phyloP scores from a whole-genome alignment of 2,797 vertebrate species.

The Perodicticus potto region DNA sequence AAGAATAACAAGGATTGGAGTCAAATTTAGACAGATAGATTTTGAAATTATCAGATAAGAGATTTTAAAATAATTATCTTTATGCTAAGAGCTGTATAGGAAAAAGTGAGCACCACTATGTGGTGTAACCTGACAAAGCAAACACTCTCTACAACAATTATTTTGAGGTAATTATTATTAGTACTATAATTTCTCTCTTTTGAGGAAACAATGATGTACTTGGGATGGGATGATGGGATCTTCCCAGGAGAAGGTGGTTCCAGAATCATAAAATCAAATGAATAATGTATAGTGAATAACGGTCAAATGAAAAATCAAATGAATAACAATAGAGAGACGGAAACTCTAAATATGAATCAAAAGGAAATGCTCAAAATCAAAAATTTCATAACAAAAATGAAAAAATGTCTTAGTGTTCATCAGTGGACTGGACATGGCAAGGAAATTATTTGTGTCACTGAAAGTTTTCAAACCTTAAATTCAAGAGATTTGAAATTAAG shows the following conservation, averaged over 20 bases:
- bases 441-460: neutral
- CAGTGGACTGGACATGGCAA: neutral
- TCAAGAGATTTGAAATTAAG: neutral
- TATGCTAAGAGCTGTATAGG: neutral
- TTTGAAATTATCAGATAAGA: neutral
- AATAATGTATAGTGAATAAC: neutral
- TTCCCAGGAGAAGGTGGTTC: neutral
- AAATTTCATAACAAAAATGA: neutral
- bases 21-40: neutral
- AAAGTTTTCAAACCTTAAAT: neutral
- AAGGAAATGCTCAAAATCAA: neutral
- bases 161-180: neutral
- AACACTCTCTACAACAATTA: too few relatives aligned
- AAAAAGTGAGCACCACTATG: neutral
- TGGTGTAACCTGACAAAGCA: neutral
- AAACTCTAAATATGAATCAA: neutral
- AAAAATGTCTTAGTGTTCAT: neutral
- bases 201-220: rapidly evolving
- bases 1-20: neutral
- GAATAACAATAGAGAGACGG: neutral
- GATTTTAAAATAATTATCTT: neutral
- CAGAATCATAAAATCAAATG: neutral
- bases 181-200: neutral
- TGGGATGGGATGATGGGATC: neutral
- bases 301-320: neutral